These are phyloP conservation scores for Campoplex nolae DNA, from an alignment of 2,888 invertebrate species.

Conservation along the genomic window DNA sequence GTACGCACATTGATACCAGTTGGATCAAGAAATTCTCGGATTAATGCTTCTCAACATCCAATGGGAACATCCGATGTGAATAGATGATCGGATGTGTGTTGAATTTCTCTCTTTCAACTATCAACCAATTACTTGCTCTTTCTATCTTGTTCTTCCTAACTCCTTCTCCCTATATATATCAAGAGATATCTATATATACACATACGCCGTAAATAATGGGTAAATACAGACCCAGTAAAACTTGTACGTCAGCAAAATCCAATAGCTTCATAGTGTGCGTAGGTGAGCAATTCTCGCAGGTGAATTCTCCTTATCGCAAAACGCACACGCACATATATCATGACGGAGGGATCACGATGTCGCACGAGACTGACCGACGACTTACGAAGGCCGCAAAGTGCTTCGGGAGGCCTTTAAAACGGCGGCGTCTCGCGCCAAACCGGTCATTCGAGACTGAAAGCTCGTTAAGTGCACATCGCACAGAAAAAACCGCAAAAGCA, in stretches of 20 bases:
- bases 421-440: slow-evolving; percentile 14
- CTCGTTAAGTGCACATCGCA: slow-evolving; percentile 52
- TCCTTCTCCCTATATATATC: too few species aligned
- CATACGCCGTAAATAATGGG: neutral
- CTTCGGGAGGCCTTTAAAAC: slow-evolving; percentile 57
- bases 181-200: neutral
- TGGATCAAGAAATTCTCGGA: slow-evolving; percentile 49
- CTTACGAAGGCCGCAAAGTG: slow-evolving; percentile 55
- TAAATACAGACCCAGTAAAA: neutral
- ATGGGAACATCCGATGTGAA: slow-evolving; percentile 11
- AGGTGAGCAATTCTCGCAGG: slow-evolving; percentile 11
- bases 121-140: slow-evolving; percentile 11
- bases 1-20: slow-evolving; percentile 35
- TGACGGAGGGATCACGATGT: slow-evolving; percentile 14
- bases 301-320: slow-evolving; percentile 32
- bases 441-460: slow-evolving; percentile 63
- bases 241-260: slow-evolving; percentile 14
- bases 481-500: neutral
- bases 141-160: neutral
- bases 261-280: neutral
- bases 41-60: slow-evolving; percentile 9
- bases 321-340: neutral
- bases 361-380: slow-evolving; percentile 60
- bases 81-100: slow-evolving; percentile 30
- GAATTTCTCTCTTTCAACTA: slow-evolving; percentile 19